phyloP scores from a whole-genome alignment of 2,797 vertebrate species.

The Rallus crepitans region DNA sequence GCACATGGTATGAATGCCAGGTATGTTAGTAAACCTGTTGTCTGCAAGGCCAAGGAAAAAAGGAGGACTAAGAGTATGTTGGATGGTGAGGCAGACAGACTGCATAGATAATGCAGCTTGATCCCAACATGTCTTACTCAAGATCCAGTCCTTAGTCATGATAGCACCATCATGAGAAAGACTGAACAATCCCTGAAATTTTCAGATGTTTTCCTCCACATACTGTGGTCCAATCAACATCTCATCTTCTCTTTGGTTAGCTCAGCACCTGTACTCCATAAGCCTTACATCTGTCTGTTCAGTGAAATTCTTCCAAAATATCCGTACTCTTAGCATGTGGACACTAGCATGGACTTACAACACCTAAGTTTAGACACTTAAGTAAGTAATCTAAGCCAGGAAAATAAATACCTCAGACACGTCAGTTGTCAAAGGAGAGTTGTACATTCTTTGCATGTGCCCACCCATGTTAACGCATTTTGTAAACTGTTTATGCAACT shows the following conservation, averaged over 20 bases:
- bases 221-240: not conserved
- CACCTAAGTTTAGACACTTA: not conserved
- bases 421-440: not conserved
- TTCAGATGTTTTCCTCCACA: not conserved
- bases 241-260: not conserved
- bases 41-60: not conserved
- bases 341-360: not conserved
- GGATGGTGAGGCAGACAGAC: not conserved
- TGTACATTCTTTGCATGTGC: not conserved
- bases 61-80: not conserved
- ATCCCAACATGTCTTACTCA: not conserved
- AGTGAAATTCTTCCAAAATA: not conserved
- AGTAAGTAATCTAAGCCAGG: not conserved
- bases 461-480: not conserved
- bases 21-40: not conserved
- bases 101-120: rapidly evolving
- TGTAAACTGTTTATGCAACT: not conserved
- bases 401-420: not conserved
- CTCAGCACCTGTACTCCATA: not conserved
- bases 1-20: not conserved
- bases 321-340: not conserved
- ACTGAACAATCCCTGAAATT: not conserved
- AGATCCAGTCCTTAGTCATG: not conserved
- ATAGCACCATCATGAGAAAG: not conserved
- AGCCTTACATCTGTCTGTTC: not conserved